Base-by-base conservation (phyloP, 1,140 invertebrate species). In the Temnothorax nylanderi region DNA sequence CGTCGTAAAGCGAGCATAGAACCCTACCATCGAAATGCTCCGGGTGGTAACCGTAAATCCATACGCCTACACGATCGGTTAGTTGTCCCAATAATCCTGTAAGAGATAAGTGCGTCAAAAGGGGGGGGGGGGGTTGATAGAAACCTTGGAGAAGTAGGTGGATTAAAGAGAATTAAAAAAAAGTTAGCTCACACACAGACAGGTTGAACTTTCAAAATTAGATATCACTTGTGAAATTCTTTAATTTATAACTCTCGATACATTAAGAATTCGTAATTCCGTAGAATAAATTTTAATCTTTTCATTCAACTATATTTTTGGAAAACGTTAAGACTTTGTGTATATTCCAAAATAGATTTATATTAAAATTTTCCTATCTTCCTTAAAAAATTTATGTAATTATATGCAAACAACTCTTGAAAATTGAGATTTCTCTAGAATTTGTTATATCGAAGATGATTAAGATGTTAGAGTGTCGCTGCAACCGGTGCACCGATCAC, bases 1-100 rank as follows among this genome's bases (percentile, higher is more conserved):
- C 88, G 87, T 81, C 92, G 91, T 93, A 93, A 93, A 93, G 91
- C 87, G 90, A 91, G 91, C 92, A 85, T 91, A 89, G 88, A 88
- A 89, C 88, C 85, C 86, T 89, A 88, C 88, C 90, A 88, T 69
- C 85, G 76, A 86, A 86, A 86, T 69, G 64, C 51, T 34, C 26
- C 16, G 37, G 54, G 64, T 69, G 49, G n/a, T 21, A 32, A 13
- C 49, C 85, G 37, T 81, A 81, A 82, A 69, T 72, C 41, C 65
- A 56, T 47, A 67, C 64, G 32, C 54, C 69, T n/a, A 75, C 69
- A 8, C 32, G 69, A 32, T 71, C 21, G 51, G 16, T 71, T 47
- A 80, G 32, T 67, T 47, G 44, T 49, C 18, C n/a, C 2, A 21
- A 81, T 37, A 21, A 81, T 37, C 6, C 37, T 18, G 13, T 34